phyloP scores from a whole-genome alignment of 2,113 vertebrate species.

The Myotis lucifugus region DNA sequence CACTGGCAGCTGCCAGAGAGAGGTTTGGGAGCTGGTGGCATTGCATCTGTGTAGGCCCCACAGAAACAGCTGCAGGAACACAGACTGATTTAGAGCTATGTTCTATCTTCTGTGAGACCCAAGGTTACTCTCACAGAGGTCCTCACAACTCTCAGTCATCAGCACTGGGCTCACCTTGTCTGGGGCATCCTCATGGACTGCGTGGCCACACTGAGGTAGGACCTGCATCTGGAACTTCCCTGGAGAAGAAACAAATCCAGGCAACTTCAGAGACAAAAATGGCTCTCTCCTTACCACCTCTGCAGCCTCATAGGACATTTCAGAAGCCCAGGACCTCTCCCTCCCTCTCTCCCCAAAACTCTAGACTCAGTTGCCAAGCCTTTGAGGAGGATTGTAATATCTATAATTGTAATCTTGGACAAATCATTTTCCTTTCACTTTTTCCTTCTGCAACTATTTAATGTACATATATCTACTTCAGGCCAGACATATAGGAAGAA shows the following conservation, averaged over 20 bases:
- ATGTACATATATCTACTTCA: background rate
- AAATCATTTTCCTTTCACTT: background rate
- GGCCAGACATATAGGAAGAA: constrained; percentile 11
- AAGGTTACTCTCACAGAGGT: background rate
- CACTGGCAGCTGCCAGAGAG: background rate
- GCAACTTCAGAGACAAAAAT: background rate
- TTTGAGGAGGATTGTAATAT: constrained; percentile 4
- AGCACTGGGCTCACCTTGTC: constrained; percentile 91
- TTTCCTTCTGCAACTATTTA: background rate
- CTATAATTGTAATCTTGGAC: background rate
- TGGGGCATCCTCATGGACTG: constrained; percentile 98
- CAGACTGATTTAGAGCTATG: background rate
- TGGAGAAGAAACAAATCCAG: constrained; percentile 78
- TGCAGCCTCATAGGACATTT: background rate
- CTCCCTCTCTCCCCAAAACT: background rate
- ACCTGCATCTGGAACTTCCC: constrained; percentile 99
- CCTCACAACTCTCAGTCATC: background rate
- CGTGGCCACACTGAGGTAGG: constrained; percentile 97
- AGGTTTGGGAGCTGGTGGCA: background rate
- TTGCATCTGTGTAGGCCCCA: background rate
- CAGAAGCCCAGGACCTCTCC: background rate
- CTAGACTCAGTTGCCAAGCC: background rate
- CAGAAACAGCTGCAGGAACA: background rate
- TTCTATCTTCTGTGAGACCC: background rate
- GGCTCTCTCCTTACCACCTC: background rate